phyloP scores from a whole-genome alignment of 2,797 vertebrate species.

The Malacoctenus gilli region DNA sequence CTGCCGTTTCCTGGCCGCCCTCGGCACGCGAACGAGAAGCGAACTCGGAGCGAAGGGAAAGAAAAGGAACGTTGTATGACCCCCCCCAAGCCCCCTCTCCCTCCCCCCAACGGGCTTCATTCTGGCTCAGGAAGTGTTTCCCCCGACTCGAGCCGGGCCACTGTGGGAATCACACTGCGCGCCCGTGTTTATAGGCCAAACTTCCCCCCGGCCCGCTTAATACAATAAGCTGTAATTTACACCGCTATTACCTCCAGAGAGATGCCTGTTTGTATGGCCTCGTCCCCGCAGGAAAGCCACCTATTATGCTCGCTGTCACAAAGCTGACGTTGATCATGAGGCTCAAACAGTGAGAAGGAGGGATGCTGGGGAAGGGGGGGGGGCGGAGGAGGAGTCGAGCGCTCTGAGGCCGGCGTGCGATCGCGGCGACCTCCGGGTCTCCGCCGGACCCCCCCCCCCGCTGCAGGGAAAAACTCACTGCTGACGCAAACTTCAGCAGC shows the following conservation, averaged over 20 bases:
- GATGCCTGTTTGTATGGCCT: slow-evolving; percentile 63
- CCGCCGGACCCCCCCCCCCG: no score
- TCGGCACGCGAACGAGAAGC: slow-evolving; percentile 29
- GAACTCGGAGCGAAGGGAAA: slow-evolving; percentile 38
- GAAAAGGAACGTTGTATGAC: slow-evolving; percentile 35
- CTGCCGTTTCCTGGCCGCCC: slow-evolving; percentile 49
- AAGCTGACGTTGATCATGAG: slow-evolving; percentile 64
- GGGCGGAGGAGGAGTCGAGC: no score
- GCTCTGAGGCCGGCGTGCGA: no score
- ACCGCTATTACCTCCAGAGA: slow-evolving; percentile 76
- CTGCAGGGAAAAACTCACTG: background rate
- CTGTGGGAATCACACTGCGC: slow-evolving; percentile 76
- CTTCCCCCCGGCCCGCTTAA: slow-evolving; percentile 65
- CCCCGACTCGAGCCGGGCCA: slow-evolving; percentile 54
- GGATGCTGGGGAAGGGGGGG: background rate
- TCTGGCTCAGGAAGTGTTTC: slow-evolving; percentile 74
- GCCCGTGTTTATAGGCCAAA: slow-evolving; percentile 68
- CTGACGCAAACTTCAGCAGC: background rate
- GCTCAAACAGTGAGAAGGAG: slow-evolving; percentile 51
- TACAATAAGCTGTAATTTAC: slow-evolving; percentile 83
- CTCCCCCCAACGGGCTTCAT: slow-evolving; percentile 38
- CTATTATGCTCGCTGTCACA: slow-evolving; percentile 69
- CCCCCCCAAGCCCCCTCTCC: background rate
- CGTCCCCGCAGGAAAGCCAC: slow-evolving; percentile 60
- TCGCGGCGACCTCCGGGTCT: no score